Evolutionary conservation across 2,113 vertebrate genomes (phyloP).

Genomic region (Anas platyrhynchos): DNA sequence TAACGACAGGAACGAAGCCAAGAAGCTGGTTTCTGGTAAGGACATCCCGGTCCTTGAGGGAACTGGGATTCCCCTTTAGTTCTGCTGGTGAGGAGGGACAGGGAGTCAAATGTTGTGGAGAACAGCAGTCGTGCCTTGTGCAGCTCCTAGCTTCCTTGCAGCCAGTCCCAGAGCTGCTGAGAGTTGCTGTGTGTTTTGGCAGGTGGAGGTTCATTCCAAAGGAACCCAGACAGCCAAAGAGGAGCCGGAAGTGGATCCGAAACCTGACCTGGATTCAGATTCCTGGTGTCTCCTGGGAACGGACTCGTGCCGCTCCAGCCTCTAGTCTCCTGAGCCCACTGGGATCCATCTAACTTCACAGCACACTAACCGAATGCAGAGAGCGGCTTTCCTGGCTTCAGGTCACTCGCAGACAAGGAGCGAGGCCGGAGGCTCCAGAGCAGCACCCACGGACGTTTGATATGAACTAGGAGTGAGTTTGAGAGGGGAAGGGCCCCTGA

Average conservation of each 20-base stretch:
- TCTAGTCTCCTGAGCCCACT: conserved; percentile 79
- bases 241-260: conserved; percentile 80
- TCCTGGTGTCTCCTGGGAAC: conserved; percentile 86
- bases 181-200: conserved; percentile 54
- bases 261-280: conserved; percentile 82
- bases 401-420: conserved; percentile 77
- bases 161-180: not conserved
- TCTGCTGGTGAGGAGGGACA: not conserved
- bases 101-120: accelerated
- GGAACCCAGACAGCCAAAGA: conserved; percentile 81
- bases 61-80: not conserved
- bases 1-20: not conserved
- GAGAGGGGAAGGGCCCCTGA: conserved; percentile 57
- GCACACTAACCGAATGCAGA: conserved; percentile 79
- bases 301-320: conserved; percentile 82
- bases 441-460: conserved; percentile 71
- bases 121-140: not conserved
- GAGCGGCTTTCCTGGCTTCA: conserved; percentile 80
- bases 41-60: not conserved
- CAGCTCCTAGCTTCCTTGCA: not conserved
- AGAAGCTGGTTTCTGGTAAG: not conserved
- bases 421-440: conserved; percentile 67
- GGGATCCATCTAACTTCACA: conserved; percentile 79
- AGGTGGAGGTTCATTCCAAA: conserved; percentile 80
- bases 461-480: conserved; percentile 77